Evolutionary conservation across 1,140 invertebrate genomes (phyloP).

Genomic region (Telenomus remus): DNA sequence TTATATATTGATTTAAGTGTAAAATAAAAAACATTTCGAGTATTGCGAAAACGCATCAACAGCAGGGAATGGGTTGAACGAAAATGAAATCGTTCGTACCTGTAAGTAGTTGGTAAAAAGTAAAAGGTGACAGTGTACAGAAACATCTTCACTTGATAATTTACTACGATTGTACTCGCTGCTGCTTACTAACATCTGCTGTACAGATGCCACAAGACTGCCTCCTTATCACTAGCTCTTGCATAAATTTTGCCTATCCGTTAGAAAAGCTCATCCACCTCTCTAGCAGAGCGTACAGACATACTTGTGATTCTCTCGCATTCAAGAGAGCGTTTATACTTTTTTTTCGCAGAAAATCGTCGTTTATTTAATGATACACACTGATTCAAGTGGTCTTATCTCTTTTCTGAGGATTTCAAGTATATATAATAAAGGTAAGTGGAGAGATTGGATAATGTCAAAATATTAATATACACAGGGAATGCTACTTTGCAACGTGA

Average conservation of each 20-base stretch:
- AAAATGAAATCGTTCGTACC: no score
- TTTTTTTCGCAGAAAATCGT: conserved; percentile 5
- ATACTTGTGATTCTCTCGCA: conserved; percentile 30
- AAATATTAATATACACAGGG: conserved; percentile 17
- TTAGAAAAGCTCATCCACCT: conserved; percentile 44
- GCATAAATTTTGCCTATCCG: conserved; percentile 62
- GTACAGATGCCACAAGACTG: conserved; percentile 20
- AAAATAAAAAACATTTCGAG: no score
- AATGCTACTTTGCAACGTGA: conserved; percentile 8
- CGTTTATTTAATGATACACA: conserved; percentile 27
- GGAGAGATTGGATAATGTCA: conserved; percentile 7
- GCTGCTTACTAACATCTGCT: conserved; percentile 1
- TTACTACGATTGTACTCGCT: background rate
- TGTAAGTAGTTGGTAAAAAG: no score
- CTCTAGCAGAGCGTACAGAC: conserved; percentile 16
- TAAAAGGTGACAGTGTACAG: no score
- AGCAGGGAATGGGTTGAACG: no score
- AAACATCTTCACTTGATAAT: background rate
- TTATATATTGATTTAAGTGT: no score
- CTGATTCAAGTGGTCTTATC: conserved; percentile 18
- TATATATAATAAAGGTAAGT: conserved; percentile 8
- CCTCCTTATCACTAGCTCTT: conserved; percentile 52
- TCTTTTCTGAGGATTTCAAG: conserved; percentile 5
- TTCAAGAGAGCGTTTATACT: background rate
- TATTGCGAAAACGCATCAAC: no score